Evolutionary conservation across 2,113 vertebrate genomes (phyloP).

Genomic region (Pteruthius melanotis): DNA sequence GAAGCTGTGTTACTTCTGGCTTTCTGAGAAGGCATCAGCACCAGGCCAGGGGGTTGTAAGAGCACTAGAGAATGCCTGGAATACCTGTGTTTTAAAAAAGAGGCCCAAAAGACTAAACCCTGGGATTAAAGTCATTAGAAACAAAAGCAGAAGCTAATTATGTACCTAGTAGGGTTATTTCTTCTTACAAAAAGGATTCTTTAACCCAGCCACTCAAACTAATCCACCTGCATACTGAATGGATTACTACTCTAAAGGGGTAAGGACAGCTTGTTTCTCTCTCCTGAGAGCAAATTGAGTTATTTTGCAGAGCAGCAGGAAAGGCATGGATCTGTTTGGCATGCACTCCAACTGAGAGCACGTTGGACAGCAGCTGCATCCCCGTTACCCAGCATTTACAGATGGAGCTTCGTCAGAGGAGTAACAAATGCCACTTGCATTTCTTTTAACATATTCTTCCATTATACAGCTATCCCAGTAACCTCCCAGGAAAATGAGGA

Average conservation of each 20-base stretch:
- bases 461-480: neutral
- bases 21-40: neutral
- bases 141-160: neutral
- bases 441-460: neutral
- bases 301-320: neutral
- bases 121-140: neutral
- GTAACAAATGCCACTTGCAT: neutral
- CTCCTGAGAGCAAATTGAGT: neutral
- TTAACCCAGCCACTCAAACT: neutral
- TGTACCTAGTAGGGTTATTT: neutral
- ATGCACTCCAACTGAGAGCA: neutral
- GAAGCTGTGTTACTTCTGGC: neutral
- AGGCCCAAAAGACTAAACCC: neutral
- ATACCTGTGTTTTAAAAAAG: fast-evolving
- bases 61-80: neutral
- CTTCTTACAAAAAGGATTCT: neutral
- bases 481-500: constrained; percentile 24
- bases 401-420: constrained; percentile 7
- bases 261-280: neutral
- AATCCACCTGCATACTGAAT: neutral
- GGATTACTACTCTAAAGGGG: neutral
- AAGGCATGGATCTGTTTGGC: neutral
- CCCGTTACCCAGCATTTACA: constrained; percentile 21
- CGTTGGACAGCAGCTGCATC: neutral
- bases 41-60: neutral